Evolutionary conservation across 2,888 invertebrate genomes (phyloP), one percentile per base, ranked within the genome.

Genomic region (Panopea generosa): DNA sequence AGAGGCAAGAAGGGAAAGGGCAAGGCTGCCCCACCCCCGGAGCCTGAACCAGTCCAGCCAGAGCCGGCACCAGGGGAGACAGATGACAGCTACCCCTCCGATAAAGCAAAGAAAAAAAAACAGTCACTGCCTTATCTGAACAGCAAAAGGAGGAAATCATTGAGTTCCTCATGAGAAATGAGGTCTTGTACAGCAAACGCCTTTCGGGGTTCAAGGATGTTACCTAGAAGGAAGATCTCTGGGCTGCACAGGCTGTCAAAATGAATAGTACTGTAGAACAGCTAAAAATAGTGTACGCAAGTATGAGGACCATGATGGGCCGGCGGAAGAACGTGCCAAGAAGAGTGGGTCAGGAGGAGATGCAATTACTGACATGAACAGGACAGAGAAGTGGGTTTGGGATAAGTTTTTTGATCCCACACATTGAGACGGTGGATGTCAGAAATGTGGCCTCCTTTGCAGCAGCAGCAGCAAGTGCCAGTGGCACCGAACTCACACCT

Each of bases 1-100:
- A 59, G 26, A 45, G 43, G 59, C 40, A 59, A 45, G 33, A 59
- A 59, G 26, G 45, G 59, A 45, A 59, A 22, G 45, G 59, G 59
- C 24, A 59, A 59, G 26, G 59, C 43, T 59, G 20, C n/a, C 22
- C 26, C 59, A 59, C 59, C 24, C 59, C 61, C 66, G 67, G 73
- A 66, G 61, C 56, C 73, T 66, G 69, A 69, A 61, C 59, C 52
- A 69, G 68, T 53, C 62, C 69, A 76, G 61, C 76, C 76, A 76
- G 65, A 76, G 65, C 43, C 49, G 69, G 14, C 18, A n/a, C 52
- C 71, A 53, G 56, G 9, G 26, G 56, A 29, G 56, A 29, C 20
- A 24, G 50, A 62, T 60, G 33, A 45, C 9, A 45, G 16, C 45
- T 45, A 18, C 45, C 20, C 20, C 16, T 18, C 20, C 45, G 45